Conservation (phyloP, 2,797 vertebrate species). For the Diplodus puntazzo region DNA sequence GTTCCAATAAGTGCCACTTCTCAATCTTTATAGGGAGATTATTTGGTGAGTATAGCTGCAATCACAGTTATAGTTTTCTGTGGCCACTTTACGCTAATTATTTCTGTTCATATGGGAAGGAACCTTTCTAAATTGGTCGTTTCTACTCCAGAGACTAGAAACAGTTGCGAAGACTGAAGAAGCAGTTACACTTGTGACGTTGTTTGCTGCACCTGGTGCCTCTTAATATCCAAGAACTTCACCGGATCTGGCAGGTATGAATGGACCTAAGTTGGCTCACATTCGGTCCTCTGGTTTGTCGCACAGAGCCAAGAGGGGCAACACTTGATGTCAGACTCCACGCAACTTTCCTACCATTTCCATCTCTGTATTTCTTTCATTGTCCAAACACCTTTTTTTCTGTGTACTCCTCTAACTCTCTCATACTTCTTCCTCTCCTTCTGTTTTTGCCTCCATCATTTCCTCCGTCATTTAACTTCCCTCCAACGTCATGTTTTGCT, state of each 20-base stretch:
- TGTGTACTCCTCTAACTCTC: neutral
- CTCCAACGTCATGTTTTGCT: constrained; percentile 4
- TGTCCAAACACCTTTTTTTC: neutral
- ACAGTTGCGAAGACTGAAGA: neutral
- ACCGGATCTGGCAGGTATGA: neutral
- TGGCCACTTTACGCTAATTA: neutral
- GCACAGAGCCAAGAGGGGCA: neutral
- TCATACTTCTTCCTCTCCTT: neutral
- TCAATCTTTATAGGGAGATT: neutral
- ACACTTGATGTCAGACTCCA: neutral
- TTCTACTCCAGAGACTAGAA: neutral
- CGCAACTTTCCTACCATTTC: neutral
- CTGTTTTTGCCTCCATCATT: neutral
- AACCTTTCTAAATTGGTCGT: neutral
- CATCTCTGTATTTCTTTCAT: neutral
- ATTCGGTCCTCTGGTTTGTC: neutral
- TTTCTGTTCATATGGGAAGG: neutral
- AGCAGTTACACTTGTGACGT: neutral
- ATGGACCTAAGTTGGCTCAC: neutral
- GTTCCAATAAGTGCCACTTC: too few relatives aligned
- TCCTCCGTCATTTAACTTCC: neutral
- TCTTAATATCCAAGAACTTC: neutral
- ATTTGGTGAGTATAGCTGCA: neutral
- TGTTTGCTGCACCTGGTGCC: neutral
- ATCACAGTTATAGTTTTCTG: neutral